Base-by-base conservation (phyloP, 2,113 vertebrate species). In the Crotalus horridus region DNA sequence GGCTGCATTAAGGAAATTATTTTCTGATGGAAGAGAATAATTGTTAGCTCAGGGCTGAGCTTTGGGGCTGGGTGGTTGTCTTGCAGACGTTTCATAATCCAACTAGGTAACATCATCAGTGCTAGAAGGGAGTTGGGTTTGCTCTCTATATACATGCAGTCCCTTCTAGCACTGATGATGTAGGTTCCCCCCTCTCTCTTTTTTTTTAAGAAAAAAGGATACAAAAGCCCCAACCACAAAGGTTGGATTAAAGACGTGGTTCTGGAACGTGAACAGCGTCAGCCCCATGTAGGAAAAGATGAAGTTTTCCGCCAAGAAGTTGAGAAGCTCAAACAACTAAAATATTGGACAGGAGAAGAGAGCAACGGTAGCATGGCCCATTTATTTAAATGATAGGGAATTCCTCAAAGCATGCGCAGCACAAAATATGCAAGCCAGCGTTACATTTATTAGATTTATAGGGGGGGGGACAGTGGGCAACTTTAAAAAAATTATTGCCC, bases 241-340 rank as follows among this genome's bases (percentile, higher is more conserved):
- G 90, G 98, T 98, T 58, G 98, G 98, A 92, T 99, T 99, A 93
- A 99, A 99, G 96, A 99, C 92, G 1, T 99, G 99, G 96, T 98
- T 99, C 97, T 99, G 99, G 97, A 99, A 99, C 94, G 99, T 99
- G 97, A 99, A 99, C 85, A 99, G 97, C 10, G 99, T 98, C 94
- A 99, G 97, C 29, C 99, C 99, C 99, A 99, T 99, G 98, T 99
- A 99, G 96, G 99, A 99, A 96, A 99, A 99, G 96, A 99, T 99
- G 97, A 99, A 99, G 97, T 99, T 99, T 97, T 99, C 99, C 55
- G 99, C 99, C 97, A 99, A 97, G 98, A 99, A 99, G 97, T 99
- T 99, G 96, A 99, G 98, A 93, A 99, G 98, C 96, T 99, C 99
- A 96, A 99, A 99, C 95, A 99, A 97, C 99, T 99, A 96, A 92